A percentile compares a stretch with the other conserved stretches of the same genome.
phyloP scores from a whole-genome alignment of 2,113 vertebrate genomes.

The Triplophysa siluroides region DNA sequence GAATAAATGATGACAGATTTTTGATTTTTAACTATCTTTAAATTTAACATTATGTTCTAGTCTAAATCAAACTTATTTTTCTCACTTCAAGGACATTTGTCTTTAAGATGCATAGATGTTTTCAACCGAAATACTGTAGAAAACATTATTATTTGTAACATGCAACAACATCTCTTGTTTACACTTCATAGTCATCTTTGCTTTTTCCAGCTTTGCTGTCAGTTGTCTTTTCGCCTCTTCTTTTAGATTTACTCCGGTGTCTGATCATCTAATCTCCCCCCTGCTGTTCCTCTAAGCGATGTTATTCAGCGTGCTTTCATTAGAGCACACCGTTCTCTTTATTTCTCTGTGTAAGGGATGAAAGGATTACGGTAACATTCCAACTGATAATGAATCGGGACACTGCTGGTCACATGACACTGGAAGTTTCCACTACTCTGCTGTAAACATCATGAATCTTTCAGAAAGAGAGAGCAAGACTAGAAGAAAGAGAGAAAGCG shows the following conservation, averaged over 20 bases:
- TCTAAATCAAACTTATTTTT: no score
- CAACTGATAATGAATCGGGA: slow-evolving; percentile 51
- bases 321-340: slow-evolving; percentile 40
- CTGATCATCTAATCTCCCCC: background rate
- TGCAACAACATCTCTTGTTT: no score
- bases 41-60: no score
- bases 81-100: no score
- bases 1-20: no score
- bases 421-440: slow-evolving; percentile 51
- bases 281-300: background rate
- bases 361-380: slow-evolving; percentile 53
- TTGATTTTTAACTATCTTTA: no score
- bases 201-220: background rate
- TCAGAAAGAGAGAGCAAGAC: slow-evolving; percentile 24
- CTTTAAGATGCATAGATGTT: no score
- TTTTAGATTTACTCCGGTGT: slow-evolving; percentile 7
- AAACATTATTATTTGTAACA: no score
- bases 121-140: no score
- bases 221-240: background rate
- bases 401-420: slow-evolving; percentile 47
- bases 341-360: slow-evolving; percentile 36
- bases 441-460: slow-evolving; percentile 59
- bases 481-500: slow-evolving; percentile 3
- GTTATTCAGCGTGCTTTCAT: slow-evolving; percentile 10
- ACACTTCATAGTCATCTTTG: background rate